These are phyloP conservation scores for Eurois occulta DNA, from an alignment of 2,888 invertebrate species.

Conservation along the genomic window DNA sequence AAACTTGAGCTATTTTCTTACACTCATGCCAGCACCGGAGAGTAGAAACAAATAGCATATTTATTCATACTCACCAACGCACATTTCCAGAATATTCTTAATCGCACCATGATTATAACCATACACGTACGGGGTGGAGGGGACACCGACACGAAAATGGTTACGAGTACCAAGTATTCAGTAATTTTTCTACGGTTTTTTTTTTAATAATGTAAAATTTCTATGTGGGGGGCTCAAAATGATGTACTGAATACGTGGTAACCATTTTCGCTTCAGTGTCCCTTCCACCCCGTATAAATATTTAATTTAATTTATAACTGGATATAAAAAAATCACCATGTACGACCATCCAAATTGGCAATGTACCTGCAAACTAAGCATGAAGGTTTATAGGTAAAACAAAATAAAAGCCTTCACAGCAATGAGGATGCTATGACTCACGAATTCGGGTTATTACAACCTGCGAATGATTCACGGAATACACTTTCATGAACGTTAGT, in stretches of 20 bases:
- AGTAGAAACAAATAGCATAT: not conserved
- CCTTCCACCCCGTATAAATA: not conserved
- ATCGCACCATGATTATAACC: too few species aligned
- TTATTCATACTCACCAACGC: not conserved
- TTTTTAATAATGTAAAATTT: too few species aligned
- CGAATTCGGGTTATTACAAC: conserved; percentile 55
- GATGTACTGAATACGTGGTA: too few species aligned
- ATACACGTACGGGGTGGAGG: too few species aligned
- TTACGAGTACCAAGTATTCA: too few species aligned
- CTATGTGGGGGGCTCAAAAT: too few species aligned
- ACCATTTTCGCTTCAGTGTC: too few species aligned
- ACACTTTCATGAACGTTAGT: conserved; percentile 30
- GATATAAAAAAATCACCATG: not conserved
- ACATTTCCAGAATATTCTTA: not conserved
- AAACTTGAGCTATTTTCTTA: not conserved
- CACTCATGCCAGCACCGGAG: not conserved
- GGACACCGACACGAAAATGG: too few species aligned
- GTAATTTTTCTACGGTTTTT: too few species aligned
- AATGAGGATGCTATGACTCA: conserved; percentile 51
- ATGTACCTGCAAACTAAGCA: conserved; percentile 21
- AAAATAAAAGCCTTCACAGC: conserved; percentile 36
- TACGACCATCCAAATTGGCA: conserved; percentile 3
- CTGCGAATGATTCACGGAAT: conserved; percentile 49
- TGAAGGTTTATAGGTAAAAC: conserved; percentile 3
- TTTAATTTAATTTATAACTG: not conserved